A percentile compares a stretch with the other conserved stretches of the same genome.
These are phyloP conservation scores for Dolichomitus sp. DNA, from an alignment of 2,888 invertebrate species.

Conservation along the genomic window DNA sequence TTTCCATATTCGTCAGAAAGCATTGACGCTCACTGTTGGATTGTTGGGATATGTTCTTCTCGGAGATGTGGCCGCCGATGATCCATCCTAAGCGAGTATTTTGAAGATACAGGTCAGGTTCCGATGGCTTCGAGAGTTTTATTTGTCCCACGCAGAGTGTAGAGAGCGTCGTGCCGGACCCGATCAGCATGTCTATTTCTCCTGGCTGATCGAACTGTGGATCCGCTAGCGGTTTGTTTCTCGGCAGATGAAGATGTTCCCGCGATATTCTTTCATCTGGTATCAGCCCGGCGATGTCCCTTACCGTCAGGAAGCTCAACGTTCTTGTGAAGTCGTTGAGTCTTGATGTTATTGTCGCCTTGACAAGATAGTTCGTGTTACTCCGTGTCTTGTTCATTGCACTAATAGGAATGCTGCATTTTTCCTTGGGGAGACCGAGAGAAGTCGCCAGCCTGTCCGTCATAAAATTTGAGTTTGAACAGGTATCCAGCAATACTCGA, in stretches of 20 bases:
- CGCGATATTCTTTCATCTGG: slow-evolving; percentile 58
- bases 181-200: slow-evolving; percentile 59
- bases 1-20: no score
- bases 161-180: slow-evolving; percentile 57
- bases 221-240: slow-evolving; percentile 61
- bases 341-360: background rate
- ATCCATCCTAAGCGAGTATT: no score
- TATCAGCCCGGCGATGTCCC: slow-evolving; percentile 37
- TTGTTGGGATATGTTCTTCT: no score
- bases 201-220: slow-evolving; percentile 65
- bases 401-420: no score
- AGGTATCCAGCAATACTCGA: slow-evolving; percentile 32
- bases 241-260: slow-evolving; percentile 46
- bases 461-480: slow-evolving; percentile 34
- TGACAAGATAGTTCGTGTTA: background rate
- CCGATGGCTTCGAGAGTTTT: slow-evolving; percentile 38
- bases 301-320: slow-evolving; percentile 32
- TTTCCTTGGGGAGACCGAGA: background rate
- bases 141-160: slow-evolving; percentile 60
- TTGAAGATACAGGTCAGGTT: no score
- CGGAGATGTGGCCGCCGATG: no score
- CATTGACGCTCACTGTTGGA: no score
- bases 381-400: no score
- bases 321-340: slow-evolving; percentile 21
- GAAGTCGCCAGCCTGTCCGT: background rate